Evolutionary conservation across 1,140 invertebrate species (phyloP).

Genomic region (Oncopeltus fasciatus): DNA sequence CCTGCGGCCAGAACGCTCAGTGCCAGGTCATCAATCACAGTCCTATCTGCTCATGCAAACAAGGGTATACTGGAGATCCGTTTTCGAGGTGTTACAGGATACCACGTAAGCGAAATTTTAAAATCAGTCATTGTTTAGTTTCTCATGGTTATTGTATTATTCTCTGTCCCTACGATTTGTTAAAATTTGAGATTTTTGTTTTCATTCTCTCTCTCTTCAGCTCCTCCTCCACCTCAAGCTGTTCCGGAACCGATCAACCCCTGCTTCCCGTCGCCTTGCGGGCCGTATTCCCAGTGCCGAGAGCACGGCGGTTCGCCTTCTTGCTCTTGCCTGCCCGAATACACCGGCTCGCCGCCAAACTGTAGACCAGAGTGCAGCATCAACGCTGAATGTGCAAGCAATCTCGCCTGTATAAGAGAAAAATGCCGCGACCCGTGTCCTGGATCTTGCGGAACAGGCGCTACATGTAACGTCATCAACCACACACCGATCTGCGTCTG

Average conservation of each 20-base stretch:
- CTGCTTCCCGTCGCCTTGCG: slow-evolving; percentile 49
- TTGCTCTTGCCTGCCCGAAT: slow-evolving; percentile 44
- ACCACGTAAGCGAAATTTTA: slow-evolving; percentile 30
- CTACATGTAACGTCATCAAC: slow-evolving; percentile 50
- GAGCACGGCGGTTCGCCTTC: slow-evolving; percentile 29
- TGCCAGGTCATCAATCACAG: slow-evolving; percentile 41
- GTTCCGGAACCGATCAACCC: slow-evolving; percentile 36
- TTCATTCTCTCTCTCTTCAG: background rate
- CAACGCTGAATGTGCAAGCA: slow-evolving; percentile 45
- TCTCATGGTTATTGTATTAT: background rate
- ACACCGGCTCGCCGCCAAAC: slow-evolving; percentile 45
- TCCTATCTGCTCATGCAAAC: slow-evolving; percentile 39
- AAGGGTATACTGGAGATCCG: slow-evolving; percentile 39
- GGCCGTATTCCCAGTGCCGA: slow-evolving; percentile 52
- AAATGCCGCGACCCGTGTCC: slow-evolving; percentile 62
- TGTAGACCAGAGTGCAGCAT: slow-evolving; percentile 49
- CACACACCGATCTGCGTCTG: slow-evolving; percentile 59
- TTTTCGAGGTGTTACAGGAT: slow-evolving; percentile 36
- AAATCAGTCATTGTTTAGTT: background rate
- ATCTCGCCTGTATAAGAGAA: slow-evolving; percentile 52
- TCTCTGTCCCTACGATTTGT: background rate
- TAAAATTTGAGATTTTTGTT: no score
- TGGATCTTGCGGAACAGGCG: slow-evolving; percentile 52
- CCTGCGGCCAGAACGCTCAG: slow-evolving; percentile 34
- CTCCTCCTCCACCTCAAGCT: slow-evolving; percentile 27